These are phyloP conservation scores for Lordiphosa fenestrarum DNA, from an alignment of 2,888 invertebrate species.

Conservation along the genomic window DNA sequence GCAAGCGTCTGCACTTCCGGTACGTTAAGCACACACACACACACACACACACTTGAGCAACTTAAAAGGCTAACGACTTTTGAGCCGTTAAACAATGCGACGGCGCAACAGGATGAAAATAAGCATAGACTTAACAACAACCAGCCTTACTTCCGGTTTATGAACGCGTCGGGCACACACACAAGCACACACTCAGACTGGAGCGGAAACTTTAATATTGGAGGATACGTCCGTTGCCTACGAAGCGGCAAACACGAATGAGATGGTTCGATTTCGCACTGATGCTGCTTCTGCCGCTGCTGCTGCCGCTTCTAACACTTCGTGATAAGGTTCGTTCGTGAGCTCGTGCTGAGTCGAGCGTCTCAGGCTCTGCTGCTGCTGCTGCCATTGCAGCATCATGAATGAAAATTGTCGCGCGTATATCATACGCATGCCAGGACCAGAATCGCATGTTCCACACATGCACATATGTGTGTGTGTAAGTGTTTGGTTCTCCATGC, in stretches of 20 bases:
- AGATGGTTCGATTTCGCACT: slow-evolving; percentile 22
- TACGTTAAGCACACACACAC: slow-evolving; percentile 42
- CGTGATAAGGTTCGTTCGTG: slow-evolving; percentile 9
- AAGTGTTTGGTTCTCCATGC: slow-evolving; percentile 1
- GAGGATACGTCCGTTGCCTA: slow-evolving; percentile 58
- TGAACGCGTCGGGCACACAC: slow-evolving; percentile 31
- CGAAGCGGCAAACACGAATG: slow-evolving; percentile 68
- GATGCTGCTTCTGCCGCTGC: slow-evolving; percentile 8
- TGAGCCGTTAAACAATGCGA: slow-evolving; percentile 48
- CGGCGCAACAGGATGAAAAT: slow-evolving; percentile 68
- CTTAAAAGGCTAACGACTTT: slow-evolving; percentile 12
- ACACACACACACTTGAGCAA: slow-evolving; percentile 14
- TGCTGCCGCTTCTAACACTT: slow-evolving; percentile 23
- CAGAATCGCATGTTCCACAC: slow-evolving; percentile 1
- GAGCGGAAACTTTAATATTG: slow-evolving; percentile 21
- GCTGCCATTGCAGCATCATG: slow-evolving; percentile 14
- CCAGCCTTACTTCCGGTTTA: slow-evolving; percentile 68
- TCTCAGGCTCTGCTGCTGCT: slow-evolving; percentile 1
- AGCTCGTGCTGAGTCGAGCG: slow-evolving; percentile 7
- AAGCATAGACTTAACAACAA: slow-evolving; percentile 23
- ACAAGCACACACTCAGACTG: slow-evolving; percentile 21
- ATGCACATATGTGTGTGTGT: neutral
- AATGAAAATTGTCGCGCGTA: slow-evolving; percentile 55
- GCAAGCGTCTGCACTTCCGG: slow-evolving; percentile 55
- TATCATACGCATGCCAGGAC: slow-evolving; percentile 60